These are phyloP conservation scores for Tragelaphus imberbis DNA, from an alignment of 2,113 vertebrate species.

Conservation along the genomic window DNA sequence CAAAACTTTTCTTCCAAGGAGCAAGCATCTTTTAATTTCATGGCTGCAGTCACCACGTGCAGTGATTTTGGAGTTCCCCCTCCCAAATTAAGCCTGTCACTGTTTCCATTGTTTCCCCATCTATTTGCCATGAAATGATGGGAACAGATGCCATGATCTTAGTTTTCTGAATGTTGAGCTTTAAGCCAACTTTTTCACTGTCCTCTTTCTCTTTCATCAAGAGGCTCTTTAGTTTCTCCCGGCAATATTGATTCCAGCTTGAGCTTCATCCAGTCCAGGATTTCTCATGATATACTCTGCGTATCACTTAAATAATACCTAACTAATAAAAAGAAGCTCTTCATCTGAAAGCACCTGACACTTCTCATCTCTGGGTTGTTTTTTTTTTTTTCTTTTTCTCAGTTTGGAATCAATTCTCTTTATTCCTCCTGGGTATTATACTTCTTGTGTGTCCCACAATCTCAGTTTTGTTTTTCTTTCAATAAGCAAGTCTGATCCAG, in stretches of 20 bases:
- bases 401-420: conserved; percentile 48
- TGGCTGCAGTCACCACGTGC: background rate
- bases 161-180: too few relatives aligned
- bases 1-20: background rate
- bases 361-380: rapidly evolving
- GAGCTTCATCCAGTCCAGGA: background rate
- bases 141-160: too few relatives aligned
- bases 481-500: background rate
- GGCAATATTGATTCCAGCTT: background rate
- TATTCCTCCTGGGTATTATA: background rate
- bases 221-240: too few relatives aligned
- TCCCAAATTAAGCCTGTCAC: too few relatives aligned
- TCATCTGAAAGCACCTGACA: background rate
- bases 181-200: too few relatives aligned
- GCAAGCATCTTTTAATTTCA: background rate
- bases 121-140: too few relatives aligned
- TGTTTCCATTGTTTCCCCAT: too few relatives aligned
- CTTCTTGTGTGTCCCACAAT: conserved; percentile 51
- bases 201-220: too few relatives aligned
- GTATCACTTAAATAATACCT: background rate
- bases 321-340: background rate
- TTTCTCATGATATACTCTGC: background rate
- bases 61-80: background rate
- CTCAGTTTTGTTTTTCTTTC: conserved; percentile 26
- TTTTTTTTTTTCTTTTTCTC: background rate